Conservation (phyloP, 2,113 vertebrate species). For the Thalassoma bifasciatum region DNA sequence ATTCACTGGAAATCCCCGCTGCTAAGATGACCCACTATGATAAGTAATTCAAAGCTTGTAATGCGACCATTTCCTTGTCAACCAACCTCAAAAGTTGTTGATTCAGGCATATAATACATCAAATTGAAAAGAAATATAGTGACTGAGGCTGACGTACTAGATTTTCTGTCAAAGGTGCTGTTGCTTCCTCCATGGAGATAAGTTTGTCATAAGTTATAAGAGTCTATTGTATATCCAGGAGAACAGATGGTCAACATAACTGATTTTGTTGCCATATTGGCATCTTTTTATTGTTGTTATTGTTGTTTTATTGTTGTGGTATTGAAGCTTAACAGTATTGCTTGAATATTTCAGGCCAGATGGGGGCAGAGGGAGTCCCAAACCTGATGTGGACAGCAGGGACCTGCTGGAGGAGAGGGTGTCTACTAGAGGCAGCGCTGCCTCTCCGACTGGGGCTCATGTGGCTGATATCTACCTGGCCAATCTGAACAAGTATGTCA, state of each 20-base stretch:
- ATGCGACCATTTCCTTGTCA: slow-evolving; percentile 11
- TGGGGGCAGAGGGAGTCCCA: slow-evolving; percentile 92
- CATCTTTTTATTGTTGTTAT: background rate
- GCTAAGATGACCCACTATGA: slow-evolving; percentile 13
- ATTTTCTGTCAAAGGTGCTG: background rate
- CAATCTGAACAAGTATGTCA: slow-evolving; percentile 97
- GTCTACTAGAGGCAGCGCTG: slow-evolving; percentile 90
- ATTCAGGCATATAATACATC: no score
- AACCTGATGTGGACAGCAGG: slow-evolving; percentile 90
- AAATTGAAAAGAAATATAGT: no score
- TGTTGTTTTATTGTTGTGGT: background rate
- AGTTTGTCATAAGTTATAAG: background rate
- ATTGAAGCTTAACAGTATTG: background rate
- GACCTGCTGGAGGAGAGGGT: slow-evolving; percentile 91
- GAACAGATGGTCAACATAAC: no score
- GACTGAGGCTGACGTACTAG: background rate
- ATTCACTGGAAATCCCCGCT: slow-evolving; percentile 46
- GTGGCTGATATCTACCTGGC: slow-evolving; percentile 98
- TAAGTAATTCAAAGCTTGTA: background rate
- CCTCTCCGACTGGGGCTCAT: slow-evolving; percentile 94
- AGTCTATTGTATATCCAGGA: no score
- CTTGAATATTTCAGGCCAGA: slow-evolving; percentile 84
- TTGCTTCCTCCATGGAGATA: background rate
- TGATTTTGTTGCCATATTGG: background rate
- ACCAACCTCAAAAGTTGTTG: background rate